These are phyloP conservation scores for Acomys russatus DNA, from an alignment of 2,797 vertebrate genomes.

Conservation along the genomic window DNA sequence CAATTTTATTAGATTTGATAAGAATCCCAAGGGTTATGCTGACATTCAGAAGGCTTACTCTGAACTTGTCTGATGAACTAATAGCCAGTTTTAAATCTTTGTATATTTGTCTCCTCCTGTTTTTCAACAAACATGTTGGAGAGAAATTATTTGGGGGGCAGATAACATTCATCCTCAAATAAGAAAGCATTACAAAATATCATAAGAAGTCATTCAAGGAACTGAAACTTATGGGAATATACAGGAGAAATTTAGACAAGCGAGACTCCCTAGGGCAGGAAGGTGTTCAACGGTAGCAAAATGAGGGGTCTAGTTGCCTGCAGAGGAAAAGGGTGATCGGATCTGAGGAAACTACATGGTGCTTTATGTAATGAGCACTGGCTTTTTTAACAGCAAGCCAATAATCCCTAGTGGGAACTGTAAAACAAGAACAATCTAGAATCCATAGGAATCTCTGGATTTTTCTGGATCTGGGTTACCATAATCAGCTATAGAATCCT, in stretches of 20 bases:
- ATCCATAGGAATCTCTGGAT: not conserved
- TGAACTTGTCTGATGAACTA: not conserved
- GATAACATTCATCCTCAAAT: not conserved
- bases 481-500: not conserved
- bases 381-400: not conserved
- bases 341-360: not conserved
- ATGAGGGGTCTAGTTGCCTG: not conserved
- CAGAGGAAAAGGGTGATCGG: not conserved
- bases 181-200: not conserved
- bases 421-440: not conserved
- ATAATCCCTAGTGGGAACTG: not conserved
- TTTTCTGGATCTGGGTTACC: not conserved
- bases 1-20: slow-evolving; percentile 33
- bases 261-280: not conserved
- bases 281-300: not conserved
- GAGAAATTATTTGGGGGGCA: not conserved
- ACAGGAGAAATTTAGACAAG: not conserved
- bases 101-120: not conserved
- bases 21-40: slow-evolving; percentile 13
- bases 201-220: not conserved
- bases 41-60: slow-evolving; percentile 26
- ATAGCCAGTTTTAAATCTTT: not conserved
- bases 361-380: not conserved
- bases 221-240: not conserved
- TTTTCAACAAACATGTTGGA: not conserved